These are phyloP conservation scores for Anoura caudifer DNA, from an alignment of 2,113 vertebrate genomes.

Conservation along the genomic window DNA sequence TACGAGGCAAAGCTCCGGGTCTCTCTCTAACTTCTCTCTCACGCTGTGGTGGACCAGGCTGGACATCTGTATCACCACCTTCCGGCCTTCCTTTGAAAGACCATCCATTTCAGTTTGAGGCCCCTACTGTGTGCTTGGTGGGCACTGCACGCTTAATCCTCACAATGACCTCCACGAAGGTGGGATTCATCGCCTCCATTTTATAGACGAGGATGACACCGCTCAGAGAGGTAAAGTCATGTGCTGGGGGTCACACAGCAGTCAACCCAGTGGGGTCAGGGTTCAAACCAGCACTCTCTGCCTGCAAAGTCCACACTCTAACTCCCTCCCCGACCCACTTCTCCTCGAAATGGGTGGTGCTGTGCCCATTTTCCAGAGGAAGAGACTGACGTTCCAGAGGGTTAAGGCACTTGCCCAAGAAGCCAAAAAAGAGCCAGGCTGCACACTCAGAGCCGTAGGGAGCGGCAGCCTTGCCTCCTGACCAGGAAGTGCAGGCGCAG, in stretches of 20 bases:
- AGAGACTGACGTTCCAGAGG: not conserved
- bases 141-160: not conserved
- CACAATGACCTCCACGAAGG: not conserved
- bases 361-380: not conserved
- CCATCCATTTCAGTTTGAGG: not conserved
- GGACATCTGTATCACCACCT: not conserved
- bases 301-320: not conserved
- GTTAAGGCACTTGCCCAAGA: not conserved
- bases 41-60: fast-evolving
- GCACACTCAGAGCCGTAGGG: not conserved
- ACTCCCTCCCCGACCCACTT: not conserved
- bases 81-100: not conserved
- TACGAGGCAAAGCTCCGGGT: not conserved
- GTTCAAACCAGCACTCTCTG: not conserved
- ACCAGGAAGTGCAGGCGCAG: not conserved
- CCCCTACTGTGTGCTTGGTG: not conserved
- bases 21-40: not conserved
- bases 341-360: not conserved
- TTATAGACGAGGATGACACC: not conserved
- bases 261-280: not conserved
- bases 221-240: not conserved
- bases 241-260: not conserved
- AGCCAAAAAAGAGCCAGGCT: not conserved
- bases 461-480: fast-evolving
- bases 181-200: not conserved